phyloP scores from a whole-genome alignment of 2,797 vertebrate species.

The Pyrocephalus nanus region DNA sequence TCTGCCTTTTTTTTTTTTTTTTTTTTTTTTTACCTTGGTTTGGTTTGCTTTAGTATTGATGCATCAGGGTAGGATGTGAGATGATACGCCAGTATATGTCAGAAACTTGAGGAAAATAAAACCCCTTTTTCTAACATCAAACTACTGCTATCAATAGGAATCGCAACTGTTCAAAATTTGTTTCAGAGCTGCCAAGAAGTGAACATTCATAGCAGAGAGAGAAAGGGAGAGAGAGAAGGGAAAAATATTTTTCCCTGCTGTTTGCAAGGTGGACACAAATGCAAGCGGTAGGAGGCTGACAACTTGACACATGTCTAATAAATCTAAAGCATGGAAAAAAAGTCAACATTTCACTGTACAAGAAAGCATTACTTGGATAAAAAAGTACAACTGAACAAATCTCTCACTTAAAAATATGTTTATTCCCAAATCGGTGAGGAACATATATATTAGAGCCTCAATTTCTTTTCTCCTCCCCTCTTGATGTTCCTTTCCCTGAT shows the following conservation, averaged over 20 bases:
- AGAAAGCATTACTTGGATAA: conserved; percentile 67
- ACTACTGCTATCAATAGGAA: conserved; percentile 80
- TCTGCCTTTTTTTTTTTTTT: conserved; percentile 23
- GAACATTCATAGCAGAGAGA: conserved; percentile 66
- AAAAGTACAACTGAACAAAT: conserved; percentile 57
- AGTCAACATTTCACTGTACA: conserved; percentile 72
- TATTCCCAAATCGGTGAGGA: conserved; percentile 60
- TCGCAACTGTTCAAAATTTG: conserved; percentile 80
- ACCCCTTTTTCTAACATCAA: conserved; percentile 75
- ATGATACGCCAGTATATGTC: conserved; percentile 78
- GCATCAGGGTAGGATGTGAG: conserved; percentile 72
- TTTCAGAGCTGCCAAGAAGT: conserved; percentile 82
- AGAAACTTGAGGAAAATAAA: conserved; percentile 80
- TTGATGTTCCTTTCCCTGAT: background rate
- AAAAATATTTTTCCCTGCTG: conserved; percentile 78
- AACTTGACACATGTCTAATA: conserved; percentile 81
- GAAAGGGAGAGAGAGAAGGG: conserved; percentile 53
- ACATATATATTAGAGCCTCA: conserved; percentile 37
- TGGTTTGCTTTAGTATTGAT: conserved; percentile 72
- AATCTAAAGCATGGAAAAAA: conserved; percentile 74
- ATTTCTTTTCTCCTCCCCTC: conserved; percentile 10
- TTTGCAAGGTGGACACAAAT: conserved; percentile 82
- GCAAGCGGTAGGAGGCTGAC: conserved; percentile 77
- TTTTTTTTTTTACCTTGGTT: conserved; percentile 10
- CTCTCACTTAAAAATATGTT: conserved; percentile 72